Evolutionary conservation across 2,113 vertebrate genomes (phyloP), one percentile per base, ranked within the genome.

Genomic region (Semnornis frantzii): DNA sequence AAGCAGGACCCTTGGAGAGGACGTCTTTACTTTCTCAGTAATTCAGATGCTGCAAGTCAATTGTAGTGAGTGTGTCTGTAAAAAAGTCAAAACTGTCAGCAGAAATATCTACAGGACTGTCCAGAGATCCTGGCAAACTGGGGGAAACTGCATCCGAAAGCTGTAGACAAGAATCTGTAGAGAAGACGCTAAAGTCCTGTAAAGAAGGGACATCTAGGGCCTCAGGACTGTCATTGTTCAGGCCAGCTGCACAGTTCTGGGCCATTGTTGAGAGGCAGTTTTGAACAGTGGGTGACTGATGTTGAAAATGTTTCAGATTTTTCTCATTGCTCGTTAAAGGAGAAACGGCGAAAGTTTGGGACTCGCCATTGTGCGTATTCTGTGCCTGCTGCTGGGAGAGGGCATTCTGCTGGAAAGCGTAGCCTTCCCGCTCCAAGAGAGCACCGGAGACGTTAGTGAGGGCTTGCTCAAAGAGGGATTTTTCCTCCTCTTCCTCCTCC

Each of bases 241-340:
- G 98, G 97, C 98, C 98, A 98, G 99, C 98, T 98, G 98, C 98
- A 98, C 98, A 98, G 98, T 99, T 99, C 97, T 98, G 98, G 97
- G 98, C 98, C 98, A 99, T 99, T 99, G 98, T 99, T 97, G 98
- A 97, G 96, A 97, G 97, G 97, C 98, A 98, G 97, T 98, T 98
- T 58, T 98, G 98, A 98, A 97, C 98, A 98, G 98, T 98, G 98
- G 99, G 98, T 97, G 99, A 98, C 97, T 98, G 97, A 94, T 98
- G 98, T 91, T 98, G 98, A 97, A 99, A 98, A 99, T 99, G 98
- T 99, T 99, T 99, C 96, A 98, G 97, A 99, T 99, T 98, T 99
- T 99, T 99, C 98, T 99, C 99, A 99, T 98, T 98, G 98, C 98
- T 98, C 96, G 97, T 98, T 98, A 98, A 97, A 98, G 97, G 98